Base-by-base conservation (phyloP, 1,140 invertebrate genomes). In the Musca vetustissima region DNA sequence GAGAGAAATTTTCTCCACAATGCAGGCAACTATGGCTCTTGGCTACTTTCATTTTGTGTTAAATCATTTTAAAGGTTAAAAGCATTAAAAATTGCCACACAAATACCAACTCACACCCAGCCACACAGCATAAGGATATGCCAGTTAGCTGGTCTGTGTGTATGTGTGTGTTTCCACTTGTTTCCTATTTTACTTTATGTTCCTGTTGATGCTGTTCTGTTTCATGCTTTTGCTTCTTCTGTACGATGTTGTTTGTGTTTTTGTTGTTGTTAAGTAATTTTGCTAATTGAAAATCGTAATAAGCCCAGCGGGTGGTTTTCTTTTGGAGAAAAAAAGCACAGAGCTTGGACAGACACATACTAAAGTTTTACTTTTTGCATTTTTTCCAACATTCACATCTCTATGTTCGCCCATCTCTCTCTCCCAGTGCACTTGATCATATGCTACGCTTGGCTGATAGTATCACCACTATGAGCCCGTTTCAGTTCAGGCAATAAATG, bases 201-300 rank as follows among this genome's bases (percentile, higher is more conserved):
- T 67, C 21, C 36, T 67, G 32, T n/a, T 67, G 49, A 14, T 19
- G 24, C 36, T 52, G 22, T 22, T 64, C 19, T 17, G 17, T 64
- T 47, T 47, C 52, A 17, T 24, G 32, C 14, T 32, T 43, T 17
- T 47, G 15, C 1, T 66, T 52, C 4, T 53, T 52, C 13, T 32
- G n/a, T n/a, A n/a, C 52, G 4, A 2, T 25, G 36, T 64, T 65
- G 14, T 57, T 32, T n/a, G 14, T 36, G 19, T 67, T 59, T 43
- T 36, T 36, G 19, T 64, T 67, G 50, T 57, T 57, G 24, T 71
- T 66, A 61, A 52, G 75, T 79, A 76, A 79, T 79, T 79, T 79
- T 71, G 76, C 75, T 79, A 79, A 79, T 79, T 79, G 76, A 79
- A 78, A 79, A 79, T 74, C 71, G 75, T 75, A 76, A 79, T 78